These are phyloP conservation scores for Myotis pilosus DNA, from an alignment of 2,797 vertebrate genomes.

Conservation along the genomic window DNA sequence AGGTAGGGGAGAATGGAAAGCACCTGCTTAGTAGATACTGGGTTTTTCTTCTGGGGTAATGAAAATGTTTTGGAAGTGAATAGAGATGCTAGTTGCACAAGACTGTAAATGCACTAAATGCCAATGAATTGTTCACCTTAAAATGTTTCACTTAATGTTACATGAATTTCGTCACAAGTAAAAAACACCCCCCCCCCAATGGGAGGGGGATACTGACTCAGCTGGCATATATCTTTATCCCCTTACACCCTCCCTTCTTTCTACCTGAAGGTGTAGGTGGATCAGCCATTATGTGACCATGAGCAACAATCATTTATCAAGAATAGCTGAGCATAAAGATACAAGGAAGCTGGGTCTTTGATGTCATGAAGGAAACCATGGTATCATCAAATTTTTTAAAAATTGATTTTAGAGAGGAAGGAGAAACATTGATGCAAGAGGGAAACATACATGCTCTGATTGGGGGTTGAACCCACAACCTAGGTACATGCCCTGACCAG, in stretches of 20 bases:
- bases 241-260: neutral
- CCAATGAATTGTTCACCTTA: neutral
- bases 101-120: neutral
- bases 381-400: neutral
- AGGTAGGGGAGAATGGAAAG: neutral
- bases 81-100: neutral
- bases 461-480: neutral
- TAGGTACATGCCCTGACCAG: neutral
- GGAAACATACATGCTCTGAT: neutral
- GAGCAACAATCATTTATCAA: neutral
- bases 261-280: neutral
- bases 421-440: neutral
- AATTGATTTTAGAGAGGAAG: neutral
- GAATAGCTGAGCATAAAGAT: neutral
- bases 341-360: neutral
- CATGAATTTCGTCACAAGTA: constrained; percentile 23
- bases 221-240: neutral
- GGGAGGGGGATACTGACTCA: neutral
- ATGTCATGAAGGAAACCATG: neutral
- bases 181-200: too few species aligned
- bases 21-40: neutral
- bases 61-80: neutral
- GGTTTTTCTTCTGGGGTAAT: neutral
- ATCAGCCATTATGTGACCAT: neutral
- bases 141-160: constrained; percentile 4